These are phyloP conservation scores for Eublepharis macularius DNA, from an alignment of 2,113 vertebrate species.

Conservation along the genomic window DNA sequence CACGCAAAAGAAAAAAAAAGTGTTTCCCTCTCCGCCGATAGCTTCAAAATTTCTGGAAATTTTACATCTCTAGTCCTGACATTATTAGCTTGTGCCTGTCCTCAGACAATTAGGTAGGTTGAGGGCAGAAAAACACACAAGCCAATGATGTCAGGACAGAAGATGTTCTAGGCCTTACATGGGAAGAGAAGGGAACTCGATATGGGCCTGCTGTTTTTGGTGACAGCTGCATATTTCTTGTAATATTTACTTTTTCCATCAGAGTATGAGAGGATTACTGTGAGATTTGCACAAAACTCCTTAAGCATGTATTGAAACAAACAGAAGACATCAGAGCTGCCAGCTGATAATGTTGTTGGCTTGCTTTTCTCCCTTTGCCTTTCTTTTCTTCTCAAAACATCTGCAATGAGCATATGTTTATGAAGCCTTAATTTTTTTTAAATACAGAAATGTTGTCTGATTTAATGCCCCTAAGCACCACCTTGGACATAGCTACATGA, in stretches of 20 bases:
- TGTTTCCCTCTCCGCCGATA: too few species aligned
- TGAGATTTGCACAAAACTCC: neutral
- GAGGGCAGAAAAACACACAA: neutral
- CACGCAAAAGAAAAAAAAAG: too few species aligned
- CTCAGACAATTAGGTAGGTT: too few species aligned
- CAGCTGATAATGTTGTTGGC: neutral
- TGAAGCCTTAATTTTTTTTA: neutral
- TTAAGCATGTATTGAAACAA: neutral
- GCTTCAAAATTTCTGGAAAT: too few species aligned
- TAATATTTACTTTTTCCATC: neutral
- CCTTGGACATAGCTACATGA: neutral
- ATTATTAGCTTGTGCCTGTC: neutral
- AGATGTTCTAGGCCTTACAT: neutral
- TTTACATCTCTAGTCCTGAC: too few species aligned
- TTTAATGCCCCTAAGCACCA: neutral
- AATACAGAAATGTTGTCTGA: neutral
- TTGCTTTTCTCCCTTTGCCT: neutral
- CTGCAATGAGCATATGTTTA: neutral
- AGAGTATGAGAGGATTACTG: neutral
- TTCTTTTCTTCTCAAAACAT: neutral
- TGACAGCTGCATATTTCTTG: neutral
- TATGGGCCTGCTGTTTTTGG: neutral
- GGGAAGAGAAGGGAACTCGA: neutral
- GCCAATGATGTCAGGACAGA: neutral
- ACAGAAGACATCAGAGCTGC: neutral